These are phyloP conservation scores for Araneus ventricosus DNA, from an alignment of 1,140 invertebrate genomes.

Conservation along the genomic window DNA sequence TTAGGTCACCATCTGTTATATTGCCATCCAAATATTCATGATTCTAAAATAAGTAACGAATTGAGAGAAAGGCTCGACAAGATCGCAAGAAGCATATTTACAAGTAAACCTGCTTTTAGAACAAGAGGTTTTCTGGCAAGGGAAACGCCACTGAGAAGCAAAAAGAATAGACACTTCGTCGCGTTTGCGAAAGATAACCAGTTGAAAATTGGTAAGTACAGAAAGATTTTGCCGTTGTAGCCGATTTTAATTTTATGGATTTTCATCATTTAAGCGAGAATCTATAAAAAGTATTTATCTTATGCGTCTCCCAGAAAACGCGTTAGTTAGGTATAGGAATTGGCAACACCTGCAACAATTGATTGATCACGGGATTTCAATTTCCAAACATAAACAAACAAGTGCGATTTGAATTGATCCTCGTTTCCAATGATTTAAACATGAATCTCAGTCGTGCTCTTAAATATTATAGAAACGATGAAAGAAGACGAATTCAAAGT, in stretches of 20 bases:
- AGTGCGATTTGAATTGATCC: too few relatives aligned
- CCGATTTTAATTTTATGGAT: not conserved
- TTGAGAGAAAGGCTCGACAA: not conserved
- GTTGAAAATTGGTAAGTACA: not conserved
- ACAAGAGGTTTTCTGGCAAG: not conserved
- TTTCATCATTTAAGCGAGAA: too few relatives aligned
- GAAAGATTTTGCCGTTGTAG: not conserved
- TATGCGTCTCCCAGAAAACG: too few relatives aligned
- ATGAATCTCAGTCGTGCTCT: too few relatives aligned
- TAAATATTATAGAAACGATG: too few relatives aligned
- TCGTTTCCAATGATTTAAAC: too few relatives aligned
- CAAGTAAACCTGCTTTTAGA: not conserved
- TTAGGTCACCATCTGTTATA: conserved; percentile 42
- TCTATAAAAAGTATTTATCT: too few relatives aligned
- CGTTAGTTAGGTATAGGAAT: too few relatives aligned
- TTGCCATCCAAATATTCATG: not conserved
- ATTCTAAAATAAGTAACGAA: not conserved
- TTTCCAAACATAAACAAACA: too few relatives aligned
- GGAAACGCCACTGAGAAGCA: not conserved
- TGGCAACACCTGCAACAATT: too few relatives aligned
- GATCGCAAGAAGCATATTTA: not conserved
- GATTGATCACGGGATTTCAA: too few relatives aligned
- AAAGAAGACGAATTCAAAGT: too few relatives aligned
- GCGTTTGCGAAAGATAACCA: conserved; percentile 20
- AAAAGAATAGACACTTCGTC: not conserved